Conservation (phyloP, 2,113 vertebrate species). For the Alouatta palliata region DNA sequence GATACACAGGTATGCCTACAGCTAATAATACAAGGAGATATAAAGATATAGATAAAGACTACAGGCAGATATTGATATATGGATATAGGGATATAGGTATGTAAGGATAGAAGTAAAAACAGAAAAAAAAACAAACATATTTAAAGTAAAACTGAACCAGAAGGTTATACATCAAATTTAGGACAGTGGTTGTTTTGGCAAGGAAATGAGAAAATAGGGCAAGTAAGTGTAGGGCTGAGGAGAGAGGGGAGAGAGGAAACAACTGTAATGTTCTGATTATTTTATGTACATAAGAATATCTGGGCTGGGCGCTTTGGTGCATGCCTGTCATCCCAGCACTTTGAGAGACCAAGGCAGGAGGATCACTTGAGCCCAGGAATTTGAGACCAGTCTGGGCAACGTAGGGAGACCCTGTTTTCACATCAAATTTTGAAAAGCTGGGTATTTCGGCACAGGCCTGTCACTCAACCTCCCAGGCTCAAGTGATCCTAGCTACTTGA, state of each 20-base stretch:
- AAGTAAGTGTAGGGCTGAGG: too few species aligned
- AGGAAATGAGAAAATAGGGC: neutral
- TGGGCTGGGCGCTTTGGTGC: too few species aligned
- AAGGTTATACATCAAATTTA: neutral
- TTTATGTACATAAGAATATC: neutral
- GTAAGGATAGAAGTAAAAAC: neutral
- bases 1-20: too few species aligned
- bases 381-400: too few species aligned
- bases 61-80: neutral
- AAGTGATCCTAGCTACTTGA: too few species aligned
- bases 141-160: neutral
- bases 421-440: too few species aligned
- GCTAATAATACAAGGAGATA: neutral
- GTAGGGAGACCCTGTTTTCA: too few species aligned
- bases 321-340: too few species aligned
- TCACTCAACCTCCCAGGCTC: too few species aligned
- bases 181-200: neutral
- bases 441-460: too few species aligned
- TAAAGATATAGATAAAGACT: neutral
- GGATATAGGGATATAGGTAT: rapidly evolving
- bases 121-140: neutral
- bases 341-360: too few species aligned
- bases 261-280: neutral
- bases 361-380: too few species aligned
- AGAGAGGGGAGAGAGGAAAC: neutral